Evolutionary conservation across 2,797 vertebrate species (phyloP), one percentile per base, ranked within the genome.

Genomic region (Amniataba percoides): DNA sequence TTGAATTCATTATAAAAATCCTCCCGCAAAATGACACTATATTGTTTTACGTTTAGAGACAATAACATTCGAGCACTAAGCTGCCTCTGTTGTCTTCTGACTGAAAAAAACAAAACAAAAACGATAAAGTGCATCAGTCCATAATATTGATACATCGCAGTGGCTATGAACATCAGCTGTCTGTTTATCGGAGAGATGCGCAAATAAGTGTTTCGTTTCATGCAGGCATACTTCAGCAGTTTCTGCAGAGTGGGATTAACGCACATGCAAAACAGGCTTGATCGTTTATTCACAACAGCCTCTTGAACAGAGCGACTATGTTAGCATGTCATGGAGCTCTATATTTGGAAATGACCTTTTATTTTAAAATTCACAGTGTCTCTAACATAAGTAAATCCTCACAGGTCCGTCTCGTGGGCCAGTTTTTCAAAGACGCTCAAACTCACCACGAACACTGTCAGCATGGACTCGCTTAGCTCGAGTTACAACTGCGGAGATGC

Each of bases 331-430:
- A 43, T 19, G 16, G n/a, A 71, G 31, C 23, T 43, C 19, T 46
- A 55, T 31, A 68, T 46, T 49, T 4, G 73, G 34, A 21, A 80
- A 48, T 60, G 2, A 57, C 14, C 43, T 15, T 8, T 68, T 18
- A 40, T 55, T 68, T 71, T 16, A 27, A 45, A 71, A 59, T 74
- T 84, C 78, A 81, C 83, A 89, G 67, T 79, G 21, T 77, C 74
- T 74, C 49, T 31, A 53, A 71, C 5, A 76, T 9, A 65, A 69
- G 48, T 34, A 63, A 57, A 45, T 60, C 45, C 40, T 69, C 34
- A 64, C 40, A 55, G 21, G 27, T 64, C 51, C 31, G n/a, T 52
- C 43, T 71, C 6, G 14, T 18, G 19, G 60, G 16, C 25, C 7
- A 2, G 4, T 43, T 67, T 59, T 75, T 76, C 10, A 19, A 59